Evolutionary conservation across 2,797 vertebrate genomes (phyloP).

Genomic region (Characodon lateralis): DNA sequence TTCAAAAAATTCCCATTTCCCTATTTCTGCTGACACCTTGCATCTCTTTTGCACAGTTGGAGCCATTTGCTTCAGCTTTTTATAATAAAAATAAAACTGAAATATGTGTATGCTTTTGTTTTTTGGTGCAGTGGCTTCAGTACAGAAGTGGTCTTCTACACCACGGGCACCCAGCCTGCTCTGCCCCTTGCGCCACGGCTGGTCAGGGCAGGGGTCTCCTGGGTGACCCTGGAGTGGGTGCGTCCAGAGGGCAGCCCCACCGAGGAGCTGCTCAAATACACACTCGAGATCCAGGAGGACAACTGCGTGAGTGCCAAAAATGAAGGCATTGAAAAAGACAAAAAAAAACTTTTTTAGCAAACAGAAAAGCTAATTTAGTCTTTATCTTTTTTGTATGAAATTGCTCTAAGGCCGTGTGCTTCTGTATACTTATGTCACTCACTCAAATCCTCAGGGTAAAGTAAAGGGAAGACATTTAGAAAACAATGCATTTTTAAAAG

Average conservation of each 20-base stretch:
- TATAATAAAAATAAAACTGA: neutral
- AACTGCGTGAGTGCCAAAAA: conserved; percentile 83
- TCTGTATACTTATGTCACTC: neutral
- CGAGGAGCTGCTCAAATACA: conserved; percentile 93
- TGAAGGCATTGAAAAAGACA: neutral
- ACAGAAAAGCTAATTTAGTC: conserved; percentile 4
- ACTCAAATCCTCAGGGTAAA: neutral
- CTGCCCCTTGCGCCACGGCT: conserved; percentile 91
- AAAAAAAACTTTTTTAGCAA: neutral
- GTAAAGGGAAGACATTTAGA: neutral
- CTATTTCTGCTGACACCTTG: neutral
- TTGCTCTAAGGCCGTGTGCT: neutral
- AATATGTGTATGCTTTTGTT: conserved; percentile 18
- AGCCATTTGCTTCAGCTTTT: conserved; percentile 7
- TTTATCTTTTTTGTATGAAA: conserved; percentile 11
- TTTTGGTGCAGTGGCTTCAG: conserved; percentile 87
- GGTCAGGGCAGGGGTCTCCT: conserved; percentile 90
- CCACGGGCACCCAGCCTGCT: conserved; percentile 92
- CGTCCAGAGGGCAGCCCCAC: conserved; percentile 89
- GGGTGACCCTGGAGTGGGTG: conserved; percentile 94
- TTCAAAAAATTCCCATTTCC: neutral
- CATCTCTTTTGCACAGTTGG: neutral
- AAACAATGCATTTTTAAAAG: conserved; percentile 5
- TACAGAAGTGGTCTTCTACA: conserved; percentile 93
- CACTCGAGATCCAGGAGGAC: conserved; percentile 96